phyloP scores from a whole-genome alignment of 1,140 invertebrate species.

The Bilobella aurantiaca region DNA sequence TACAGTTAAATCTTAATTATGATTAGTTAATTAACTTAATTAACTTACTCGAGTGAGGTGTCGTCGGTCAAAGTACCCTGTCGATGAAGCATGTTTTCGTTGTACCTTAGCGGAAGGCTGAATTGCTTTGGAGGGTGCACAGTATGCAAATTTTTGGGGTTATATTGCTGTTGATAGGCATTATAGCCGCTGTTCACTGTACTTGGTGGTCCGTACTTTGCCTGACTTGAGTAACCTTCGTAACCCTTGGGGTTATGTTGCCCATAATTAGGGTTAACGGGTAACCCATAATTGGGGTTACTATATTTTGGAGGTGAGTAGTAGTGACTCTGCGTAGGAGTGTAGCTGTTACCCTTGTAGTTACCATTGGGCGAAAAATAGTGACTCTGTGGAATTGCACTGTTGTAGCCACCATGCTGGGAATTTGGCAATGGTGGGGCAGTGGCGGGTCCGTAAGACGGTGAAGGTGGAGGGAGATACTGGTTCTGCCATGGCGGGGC shows the following conservation, averaged over 20 bases:
- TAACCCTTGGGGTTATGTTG: not conserved
- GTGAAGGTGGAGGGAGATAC: not conserved
- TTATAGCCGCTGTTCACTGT: too few relatives aligned
- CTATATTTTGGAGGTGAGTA: not conserved
- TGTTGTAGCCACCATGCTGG: not conserved
- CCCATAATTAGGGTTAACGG: not conserved
- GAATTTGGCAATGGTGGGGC: not conserved
- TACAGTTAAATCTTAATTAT: too few relatives aligned
- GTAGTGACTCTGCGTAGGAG: too few relatives aligned
- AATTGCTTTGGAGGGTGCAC: not conserved
- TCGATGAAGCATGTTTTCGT: not conserved
- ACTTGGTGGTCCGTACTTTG: too few relatives aligned
- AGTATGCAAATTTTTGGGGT: not conserved
- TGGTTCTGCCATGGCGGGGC: not conserved
- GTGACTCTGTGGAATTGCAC: too few relatives aligned
- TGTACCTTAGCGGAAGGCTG: not conserved
- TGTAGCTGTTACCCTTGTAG: too few relatives aligned
- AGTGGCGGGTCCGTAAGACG: not conserved
- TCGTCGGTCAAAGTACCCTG: not conserved
- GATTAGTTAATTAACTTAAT: too few relatives aligned
- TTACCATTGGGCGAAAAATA: too few relatives aligned
- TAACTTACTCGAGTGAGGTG: conserved; percentile 1
- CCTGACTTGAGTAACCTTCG: too few relatives aligned
- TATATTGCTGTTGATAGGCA: not conserved
- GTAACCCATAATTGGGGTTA: too few relatives aligned